Percentiles rank a stretch among this genome's conserved stretches.
These are phyloP conservation scores for Eustalomyia histrio DNA, from an alignment of 2,888 invertebrate genomes.

Conservation along the genomic window DNA sequence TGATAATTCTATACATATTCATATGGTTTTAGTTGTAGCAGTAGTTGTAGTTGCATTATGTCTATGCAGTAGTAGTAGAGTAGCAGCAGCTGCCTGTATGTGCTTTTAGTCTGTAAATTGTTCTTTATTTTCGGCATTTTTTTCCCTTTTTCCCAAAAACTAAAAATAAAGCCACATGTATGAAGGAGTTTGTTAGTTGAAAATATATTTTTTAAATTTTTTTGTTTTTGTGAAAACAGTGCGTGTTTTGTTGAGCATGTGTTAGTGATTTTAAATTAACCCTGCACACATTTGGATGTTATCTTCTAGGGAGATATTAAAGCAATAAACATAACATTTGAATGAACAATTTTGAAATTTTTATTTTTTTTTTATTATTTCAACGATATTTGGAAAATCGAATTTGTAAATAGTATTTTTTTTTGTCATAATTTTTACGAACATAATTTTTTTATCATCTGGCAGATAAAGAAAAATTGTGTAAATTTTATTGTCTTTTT, in stretches of 20 bases:
- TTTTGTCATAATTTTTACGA: too few relatives aligned
- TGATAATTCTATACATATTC: background rate
- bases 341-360: too few relatives aligned
- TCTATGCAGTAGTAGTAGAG: constrained; percentile 36
- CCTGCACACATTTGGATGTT: too few relatives aligned
- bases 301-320: too few relatives aligned
- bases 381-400: too few relatives aligned
- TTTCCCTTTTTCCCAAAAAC: constrained; percentile 19
- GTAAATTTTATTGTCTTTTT: too few relatives aligned
- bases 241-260: background rate
- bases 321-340: too few relatives aligned
- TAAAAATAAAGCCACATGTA: constrained; percentile 13
- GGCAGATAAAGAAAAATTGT: too few relatives aligned
- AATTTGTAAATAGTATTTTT: too few relatives aligned
- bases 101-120: constrained; percentile 17
- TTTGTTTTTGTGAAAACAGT: background rate
- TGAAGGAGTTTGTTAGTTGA: background rate
- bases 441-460: too few relatives aligned
- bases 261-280: background rate
- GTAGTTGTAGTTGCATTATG: background rate
- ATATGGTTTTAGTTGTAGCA: background rate
- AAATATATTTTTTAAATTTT: background rate
- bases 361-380: too few relatives aligned
- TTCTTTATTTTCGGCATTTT: constrained; percentile 16
- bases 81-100: constrained; percentile 45